Base-by-base conservation (phyloP, 2,113 vertebrate species). In the Gnathonemus echidnorhynchus region DNA sequence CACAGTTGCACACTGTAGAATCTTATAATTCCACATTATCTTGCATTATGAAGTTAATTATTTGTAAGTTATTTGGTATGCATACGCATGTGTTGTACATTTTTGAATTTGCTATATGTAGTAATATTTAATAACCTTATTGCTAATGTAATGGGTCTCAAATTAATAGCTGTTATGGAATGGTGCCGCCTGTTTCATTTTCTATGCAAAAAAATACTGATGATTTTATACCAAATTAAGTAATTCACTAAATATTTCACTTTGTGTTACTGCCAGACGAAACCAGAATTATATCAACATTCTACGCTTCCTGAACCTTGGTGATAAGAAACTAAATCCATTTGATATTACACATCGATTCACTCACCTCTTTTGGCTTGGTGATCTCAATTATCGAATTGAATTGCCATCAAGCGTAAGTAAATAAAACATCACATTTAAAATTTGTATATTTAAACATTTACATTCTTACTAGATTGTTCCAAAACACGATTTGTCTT, bases 331-430 rank as follows among this genome's bases (percentile, higher is more conserved):
- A 89, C 93, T 98, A 45, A 98, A 97, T 90, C 97, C 97, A 0
- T 99, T 99, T 88, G 98, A 99, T 93, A 97, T 99, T 93, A 97
- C 97, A 2, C 97, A 98, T 93, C 97, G 96, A 45, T 99, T 99
- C 92, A 99, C 98, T 10, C 98, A 99, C 92, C 97, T 99, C 80
- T 98, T 99, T 96, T 99, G 98, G 98, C 94, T 99, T 0, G 98
- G 98, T 27, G 98, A 99, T 91, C 93, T 99, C 91, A 99, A 99
- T 95, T 99, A 99, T 90, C 96, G 98, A 0, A 94, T 99, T 93
- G 98, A 99, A 1, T 93, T 98, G 52, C 96, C 97, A 66, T 93
- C 97, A 0, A 92, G 90, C 91, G 98, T 99, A 90, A 95, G 96
- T 91, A 53, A 53, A 87, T 56, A 53, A 87, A 52, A 87, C n/a